These are phyloP conservation scores for Branchellion lobata DNA, from an alignment of 2,888 invertebrate genomes.

Conservation along the genomic window DNA sequence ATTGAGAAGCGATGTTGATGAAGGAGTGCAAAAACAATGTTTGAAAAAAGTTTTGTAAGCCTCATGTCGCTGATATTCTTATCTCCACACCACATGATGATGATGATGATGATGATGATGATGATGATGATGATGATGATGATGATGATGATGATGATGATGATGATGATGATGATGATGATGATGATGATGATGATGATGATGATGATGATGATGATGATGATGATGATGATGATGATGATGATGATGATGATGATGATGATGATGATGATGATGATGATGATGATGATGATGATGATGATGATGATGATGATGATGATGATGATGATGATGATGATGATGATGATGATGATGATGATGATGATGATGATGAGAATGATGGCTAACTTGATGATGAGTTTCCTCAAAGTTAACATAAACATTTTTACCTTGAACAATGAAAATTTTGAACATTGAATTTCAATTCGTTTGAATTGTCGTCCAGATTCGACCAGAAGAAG, in stretches of 20 bases:
- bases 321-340: slow-evolving; percentile 17
- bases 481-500: no score
- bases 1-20: slow-evolving; percentile 16
- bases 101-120: slow-evolving; percentile 40
- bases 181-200: slow-evolving; percentile 35
- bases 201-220: slow-evolving; percentile 16
- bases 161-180: slow-evolving; percentile 36
- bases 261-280: background rate
- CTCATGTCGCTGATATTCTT: no score
- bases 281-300: slow-evolving; percentile 30
- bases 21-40: no score
- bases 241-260: slow-evolving; percentile 17
- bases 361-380: slow-evolving; percentile 10
- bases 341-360: background rate
- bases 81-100: no score
- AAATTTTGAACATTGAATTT: no score
- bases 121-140: slow-evolving; percentile 45
- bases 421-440: no score
- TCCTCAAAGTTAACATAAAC: no score
- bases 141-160: slow-evolving; percentile 45
- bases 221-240: background rate
- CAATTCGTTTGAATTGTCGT: no score
- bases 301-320: slow-evolving; percentile 20
- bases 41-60: no score
- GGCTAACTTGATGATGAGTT: background rate